A percentile compares a stretch with the other conserved stretches of the same genome.
phyloP scores from a whole-genome alignment of 2,888 invertebrate species.

The Melanotus villosus region DNA sequence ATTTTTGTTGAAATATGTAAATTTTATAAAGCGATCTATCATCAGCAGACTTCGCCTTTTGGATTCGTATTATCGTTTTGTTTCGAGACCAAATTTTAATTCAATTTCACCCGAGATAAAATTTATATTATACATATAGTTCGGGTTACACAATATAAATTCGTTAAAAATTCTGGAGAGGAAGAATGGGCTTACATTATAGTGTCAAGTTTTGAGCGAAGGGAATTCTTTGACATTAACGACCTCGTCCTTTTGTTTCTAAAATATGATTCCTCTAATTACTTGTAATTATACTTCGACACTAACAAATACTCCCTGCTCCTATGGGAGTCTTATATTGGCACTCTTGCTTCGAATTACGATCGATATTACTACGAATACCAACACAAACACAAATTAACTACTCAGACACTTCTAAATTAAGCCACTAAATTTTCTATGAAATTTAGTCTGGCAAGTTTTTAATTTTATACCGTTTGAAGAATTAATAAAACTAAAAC shows the following conservation, averaged over 20 bases:
- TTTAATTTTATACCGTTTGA: no score
- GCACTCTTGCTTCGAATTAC: constrained; percentile 39
- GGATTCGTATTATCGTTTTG: constrained; percentile 8
- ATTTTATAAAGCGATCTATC: constrained; percentile 63
- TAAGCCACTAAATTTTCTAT: no score
- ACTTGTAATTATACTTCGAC: constrained; percentile 47
- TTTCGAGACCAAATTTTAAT: constrained; percentile 20
- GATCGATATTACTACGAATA: constrained; percentile 29
- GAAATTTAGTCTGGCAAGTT: no score
- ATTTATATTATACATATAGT: constrained; percentile 19
- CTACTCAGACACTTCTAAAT: no score
- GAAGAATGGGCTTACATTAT: constrained; percentile 35
- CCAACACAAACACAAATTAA: background rate
- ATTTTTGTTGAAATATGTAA: constrained; percentile 68
- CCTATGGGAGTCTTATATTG: constrained; percentile 45
- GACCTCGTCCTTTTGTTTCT: constrained; percentile 48
- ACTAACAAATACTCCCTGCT: constrained; percentile 44
- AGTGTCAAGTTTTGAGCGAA: constrained; percentile 44
- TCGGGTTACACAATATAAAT: constrained; percentile 27
- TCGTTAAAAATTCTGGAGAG: constrained; percentile 35
- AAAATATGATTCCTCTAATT: constrained; percentile 49
- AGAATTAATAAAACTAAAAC: no score
- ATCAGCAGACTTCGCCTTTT: constrained; percentile 58
- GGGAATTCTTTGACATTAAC: constrained; percentile 49
- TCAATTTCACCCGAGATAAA: background rate